Evolutionary conservation across 2,113 vertebrate genomes (phyloP).

Genomic region (Ahaetulla prasina): DNA sequence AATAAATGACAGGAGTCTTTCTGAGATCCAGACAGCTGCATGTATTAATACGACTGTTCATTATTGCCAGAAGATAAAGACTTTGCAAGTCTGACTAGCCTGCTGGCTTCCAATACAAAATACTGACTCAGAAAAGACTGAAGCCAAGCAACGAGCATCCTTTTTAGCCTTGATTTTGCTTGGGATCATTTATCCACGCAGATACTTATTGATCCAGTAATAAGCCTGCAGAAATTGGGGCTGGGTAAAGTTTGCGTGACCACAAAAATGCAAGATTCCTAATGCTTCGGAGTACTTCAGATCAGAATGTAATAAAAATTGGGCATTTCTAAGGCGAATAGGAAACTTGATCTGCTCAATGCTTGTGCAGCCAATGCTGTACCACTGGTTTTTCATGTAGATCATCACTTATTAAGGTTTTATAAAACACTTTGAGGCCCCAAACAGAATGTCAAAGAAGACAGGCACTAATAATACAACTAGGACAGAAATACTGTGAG

Average conservation of each 20-base stretch:
- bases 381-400: neutral
- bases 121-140: fast-evolving
- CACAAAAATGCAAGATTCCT: neutral
- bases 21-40: neutral
- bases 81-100: neutral
- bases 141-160: fast-evolving
- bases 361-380: neutral
- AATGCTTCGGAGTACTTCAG: neutral
- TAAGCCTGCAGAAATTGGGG: neutral
- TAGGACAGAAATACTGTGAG: neutral
- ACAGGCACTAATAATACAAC: neutral
- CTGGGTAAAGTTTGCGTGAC: neutral
- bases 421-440: neutral
- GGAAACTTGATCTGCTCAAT: neutral
- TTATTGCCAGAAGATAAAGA: neutral
- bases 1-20: slow-evolving; percentile 9
- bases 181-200: neutral
- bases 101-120: neutral
- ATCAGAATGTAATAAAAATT: neutral
- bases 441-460: neutral
- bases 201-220: neutral
- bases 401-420: neutral
- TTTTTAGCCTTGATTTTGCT: neutral
- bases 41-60: neutral
- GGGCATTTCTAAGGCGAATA: neutral